A percentile compares a stretch with the other conserved stretches of the same genome.
These are phyloP conservation scores for Amphipoea lucens DNA, from an alignment of 2,888 invertebrate genomes.

Conservation along the genomic window DNA sequence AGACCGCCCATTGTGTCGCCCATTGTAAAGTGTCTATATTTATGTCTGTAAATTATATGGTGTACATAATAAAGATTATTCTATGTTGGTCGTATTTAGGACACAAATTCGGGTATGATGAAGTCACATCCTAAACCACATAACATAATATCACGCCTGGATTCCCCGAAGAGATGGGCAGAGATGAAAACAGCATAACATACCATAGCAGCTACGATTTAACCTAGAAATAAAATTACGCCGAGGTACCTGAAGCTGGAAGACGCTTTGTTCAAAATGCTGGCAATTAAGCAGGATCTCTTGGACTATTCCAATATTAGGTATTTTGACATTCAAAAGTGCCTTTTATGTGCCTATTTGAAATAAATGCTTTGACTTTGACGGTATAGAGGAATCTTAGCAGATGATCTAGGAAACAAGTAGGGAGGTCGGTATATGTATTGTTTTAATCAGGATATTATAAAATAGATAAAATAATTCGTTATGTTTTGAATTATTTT, in stretches of 20 bases:
- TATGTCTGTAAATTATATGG: too few species aligned
- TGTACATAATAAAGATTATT: too few species aligned
- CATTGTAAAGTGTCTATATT: too few species aligned
- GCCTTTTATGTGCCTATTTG: too few species aligned
- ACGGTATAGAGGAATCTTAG: not conserved
- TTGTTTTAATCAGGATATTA: not conserved
- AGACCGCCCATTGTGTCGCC: too few species aligned
- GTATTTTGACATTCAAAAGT: too few species aligned
- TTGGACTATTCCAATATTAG: not conserved
- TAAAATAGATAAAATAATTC: not conserved
- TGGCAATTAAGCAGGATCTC: not conserved
- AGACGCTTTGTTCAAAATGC: not conserved
- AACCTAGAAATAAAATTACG: not conserved
- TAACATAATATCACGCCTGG: not conserved
- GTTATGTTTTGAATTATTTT: not conserved
- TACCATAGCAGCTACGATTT: not conserved
- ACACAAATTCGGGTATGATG: not conserved
- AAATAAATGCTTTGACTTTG: too few species aligned
- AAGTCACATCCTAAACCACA: not conserved
- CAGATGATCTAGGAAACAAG: not conserved
- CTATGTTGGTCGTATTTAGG: not conserved
- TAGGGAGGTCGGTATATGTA: not conserved
- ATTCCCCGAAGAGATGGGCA: not conserved
- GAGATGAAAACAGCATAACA: not conserved
- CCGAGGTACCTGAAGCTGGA: not conserved